These are phyloP conservation scores for Porites lutea DNA, from an alignment of 64 coral and sea anemone genomes.

Conservation along the genomic window DNA sequence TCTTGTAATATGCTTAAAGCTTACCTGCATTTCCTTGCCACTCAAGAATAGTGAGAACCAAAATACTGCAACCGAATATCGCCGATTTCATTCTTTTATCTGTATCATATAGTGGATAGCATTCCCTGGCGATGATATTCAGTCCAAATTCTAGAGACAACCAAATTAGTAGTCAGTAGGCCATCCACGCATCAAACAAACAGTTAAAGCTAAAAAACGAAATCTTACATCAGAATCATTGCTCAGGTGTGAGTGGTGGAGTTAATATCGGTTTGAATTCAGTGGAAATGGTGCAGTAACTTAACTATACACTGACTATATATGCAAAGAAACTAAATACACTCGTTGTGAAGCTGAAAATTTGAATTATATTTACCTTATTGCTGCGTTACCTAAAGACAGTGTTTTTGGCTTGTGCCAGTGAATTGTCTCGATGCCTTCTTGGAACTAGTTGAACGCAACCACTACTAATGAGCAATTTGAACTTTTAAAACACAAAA, in stretches of 20 bases:
- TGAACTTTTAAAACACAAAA: background rate
- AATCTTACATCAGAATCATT: background rate
- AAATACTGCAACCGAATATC: background rate
- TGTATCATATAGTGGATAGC: background rate
- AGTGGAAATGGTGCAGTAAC: no score
- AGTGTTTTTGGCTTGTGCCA: no score
- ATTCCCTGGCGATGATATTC: background rate
- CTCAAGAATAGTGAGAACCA: background rate
- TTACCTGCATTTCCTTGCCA: background rate
- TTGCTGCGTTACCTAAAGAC: no score
- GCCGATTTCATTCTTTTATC: background rate
- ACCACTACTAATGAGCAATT: background rate
- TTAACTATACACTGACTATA: no score
- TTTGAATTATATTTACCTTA: no score
- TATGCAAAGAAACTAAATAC: no score
- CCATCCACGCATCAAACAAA: no score
- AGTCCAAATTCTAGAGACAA: background rate
- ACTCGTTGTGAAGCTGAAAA: no score
- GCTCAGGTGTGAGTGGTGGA: background rate
- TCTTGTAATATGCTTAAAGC: background rate
- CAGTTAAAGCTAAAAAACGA: no score
- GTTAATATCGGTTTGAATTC: no score
- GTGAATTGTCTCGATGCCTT: background rate
- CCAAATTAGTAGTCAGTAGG: background rate
- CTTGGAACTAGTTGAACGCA: background rate